Conservation (phyloP, 1,140 invertebrate genomes). For the Bactericera cockerelli region DNA sequence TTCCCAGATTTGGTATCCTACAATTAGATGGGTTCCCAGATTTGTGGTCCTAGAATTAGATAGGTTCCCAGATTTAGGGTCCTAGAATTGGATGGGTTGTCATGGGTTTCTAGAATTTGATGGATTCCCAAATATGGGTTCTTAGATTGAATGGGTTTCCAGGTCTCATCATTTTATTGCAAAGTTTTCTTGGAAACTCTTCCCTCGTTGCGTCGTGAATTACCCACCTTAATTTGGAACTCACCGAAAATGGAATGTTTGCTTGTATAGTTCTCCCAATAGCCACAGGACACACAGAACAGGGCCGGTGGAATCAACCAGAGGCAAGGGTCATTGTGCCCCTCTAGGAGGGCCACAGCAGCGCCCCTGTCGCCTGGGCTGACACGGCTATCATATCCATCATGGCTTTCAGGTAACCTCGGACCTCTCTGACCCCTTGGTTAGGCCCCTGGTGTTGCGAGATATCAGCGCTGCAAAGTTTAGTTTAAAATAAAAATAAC, state of each 20-base stretch:
- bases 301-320: slow-evolving; percentile 72
- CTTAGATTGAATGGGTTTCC: too few relatives aligned
- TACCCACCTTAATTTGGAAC: too few relatives aligned
- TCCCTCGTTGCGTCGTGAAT: too few relatives aligned
- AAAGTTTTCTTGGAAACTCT: too few relatives aligned
- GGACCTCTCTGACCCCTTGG: slow-evolving; percentile 35
- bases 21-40: too few relatives aligned
- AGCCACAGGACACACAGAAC: slow-evolving; percentile 73
- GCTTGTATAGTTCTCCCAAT: slow-evolving; percentile 95
- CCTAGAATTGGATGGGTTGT: too few relatives aligned
- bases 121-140: too few relatives aligned
- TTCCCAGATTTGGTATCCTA: too few relatives aligned
- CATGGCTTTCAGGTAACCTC: slow-evolving; percentile 52
- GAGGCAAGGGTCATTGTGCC: slow-evolving; percentile 30
- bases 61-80: too few relatives aligned
- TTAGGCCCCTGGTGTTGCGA: slow-evolving; percentile 46
- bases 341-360: slow-evolving; percentile 68
- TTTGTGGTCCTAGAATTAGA: too few relatives aligned
- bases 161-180: too few relatives aligned
- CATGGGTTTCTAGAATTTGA: too few relatives aligned
- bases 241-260: slow-evolving; percentile 57
- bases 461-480: slow-evolving; percentile 52
- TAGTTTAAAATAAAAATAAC: background rate
- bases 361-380: slow-evolving; percentile 72
- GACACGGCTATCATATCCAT: slow-evolving; percentile 67